Percentiles rank a stretch among this genome's conserved stretches.
Conservation (phyloP, 2,797 vertebrate genomes). For the Peromyscus eremicus region DNA sequence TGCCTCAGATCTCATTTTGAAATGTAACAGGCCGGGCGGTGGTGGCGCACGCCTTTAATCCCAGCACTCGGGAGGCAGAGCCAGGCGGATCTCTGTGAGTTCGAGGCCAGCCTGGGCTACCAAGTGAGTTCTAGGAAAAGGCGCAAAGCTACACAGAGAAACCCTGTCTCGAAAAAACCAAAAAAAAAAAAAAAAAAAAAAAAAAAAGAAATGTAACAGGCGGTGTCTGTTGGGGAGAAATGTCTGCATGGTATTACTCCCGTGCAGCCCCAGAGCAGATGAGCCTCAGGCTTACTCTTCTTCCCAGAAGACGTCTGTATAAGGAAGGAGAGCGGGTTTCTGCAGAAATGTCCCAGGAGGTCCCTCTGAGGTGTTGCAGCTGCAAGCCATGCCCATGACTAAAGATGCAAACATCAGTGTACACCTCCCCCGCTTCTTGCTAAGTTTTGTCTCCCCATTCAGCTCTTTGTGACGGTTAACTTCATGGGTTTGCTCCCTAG, state of each 20-base stretch:
- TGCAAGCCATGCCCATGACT: background rate
- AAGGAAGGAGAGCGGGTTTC: background rate
- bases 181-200: no score
- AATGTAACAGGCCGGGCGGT: no score
- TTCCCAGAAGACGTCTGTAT: background rate
- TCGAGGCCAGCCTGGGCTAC: no score
- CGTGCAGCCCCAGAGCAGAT: background rate
- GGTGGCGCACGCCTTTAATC: no score
- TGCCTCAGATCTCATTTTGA: background rate
- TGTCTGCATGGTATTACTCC: background rate
- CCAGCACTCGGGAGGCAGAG: no score
- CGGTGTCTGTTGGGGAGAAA: background rate
- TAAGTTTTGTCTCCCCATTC: background rate
- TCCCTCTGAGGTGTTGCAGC: background rate
- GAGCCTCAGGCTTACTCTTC: background rate
- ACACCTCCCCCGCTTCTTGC: background rate
- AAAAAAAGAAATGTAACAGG: background rate
- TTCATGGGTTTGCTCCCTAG: background rate
- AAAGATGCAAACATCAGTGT: background rate
- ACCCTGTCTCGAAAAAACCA: no score
- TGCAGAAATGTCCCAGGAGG: background rate
- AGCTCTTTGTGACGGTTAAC: background rate
- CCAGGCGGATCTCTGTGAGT: no score
- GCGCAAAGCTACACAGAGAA: no score
- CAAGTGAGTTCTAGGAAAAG: no score